phyloP scores from a whole-genome alignment of 1,140 invertebrate genomes.

The Zophobas atratus region DNA sequence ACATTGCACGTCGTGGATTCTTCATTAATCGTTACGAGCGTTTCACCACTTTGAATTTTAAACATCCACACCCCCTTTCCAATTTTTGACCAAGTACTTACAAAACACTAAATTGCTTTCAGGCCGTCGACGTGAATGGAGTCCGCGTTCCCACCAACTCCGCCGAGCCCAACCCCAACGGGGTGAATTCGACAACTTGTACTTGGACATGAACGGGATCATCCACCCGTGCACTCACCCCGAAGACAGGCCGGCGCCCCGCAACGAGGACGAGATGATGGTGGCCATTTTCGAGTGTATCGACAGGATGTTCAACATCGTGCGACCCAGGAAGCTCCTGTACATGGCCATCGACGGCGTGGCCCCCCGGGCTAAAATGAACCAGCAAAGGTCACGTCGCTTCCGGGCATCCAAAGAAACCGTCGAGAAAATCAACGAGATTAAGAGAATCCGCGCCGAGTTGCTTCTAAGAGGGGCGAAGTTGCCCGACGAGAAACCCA shows the following conservation, averaged over 20 bases:
- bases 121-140: conserved; percentile 77
- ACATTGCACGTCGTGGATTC: no score
- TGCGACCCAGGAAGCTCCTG: conserved; percentile 93
- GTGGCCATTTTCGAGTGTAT: conserved; percentile 99
- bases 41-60: not conserved
- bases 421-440: conserved; percentile 90
- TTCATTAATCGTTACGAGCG: not conserved
- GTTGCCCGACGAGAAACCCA: conserved; percentile 92
- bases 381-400: conserved; percentile 97
- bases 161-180: conserved; percentile 95
- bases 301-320: conserved; percentile 95
- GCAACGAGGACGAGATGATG: conserved; percentile 99
- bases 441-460: conserved; percentile 84
- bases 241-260: conserved; percentile 98
- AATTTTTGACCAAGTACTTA: conserved; percentile 33
- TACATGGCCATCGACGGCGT: conserved; percentile 99
- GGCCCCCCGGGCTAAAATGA: conserved; percentile 99
- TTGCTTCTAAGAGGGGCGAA: conserved; percentile 82
- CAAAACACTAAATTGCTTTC: conserved; percentile 60
- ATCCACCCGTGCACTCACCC: conserved; percentile 99
- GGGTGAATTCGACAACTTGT: conserved; percentile 98
- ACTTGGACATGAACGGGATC: conserved; percentile 99
- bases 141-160: conserved; percentile 83
- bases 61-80: conserved; percentile 7
- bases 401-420: conserved; percentile 98